Percentiles rank a stretch among this genome's conserved stretches.
Conservation (phyloP, 2,888 invertebrate genomes). For the Nomada lathburiana region DNA sequence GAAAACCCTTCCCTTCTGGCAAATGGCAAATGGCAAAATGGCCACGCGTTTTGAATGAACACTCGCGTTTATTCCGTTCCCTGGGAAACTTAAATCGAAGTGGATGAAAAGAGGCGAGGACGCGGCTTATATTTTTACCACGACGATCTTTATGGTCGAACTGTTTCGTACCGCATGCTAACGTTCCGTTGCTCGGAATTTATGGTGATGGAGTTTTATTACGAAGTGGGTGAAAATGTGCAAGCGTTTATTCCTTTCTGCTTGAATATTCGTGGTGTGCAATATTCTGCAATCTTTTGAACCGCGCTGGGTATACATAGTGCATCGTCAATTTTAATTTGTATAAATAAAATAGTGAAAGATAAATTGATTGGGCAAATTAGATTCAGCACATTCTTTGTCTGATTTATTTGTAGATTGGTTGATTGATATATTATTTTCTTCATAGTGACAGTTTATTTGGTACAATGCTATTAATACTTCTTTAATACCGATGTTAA, state of each 20-base stretch:
- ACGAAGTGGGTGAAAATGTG: neutral
- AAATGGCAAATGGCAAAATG: neutral
- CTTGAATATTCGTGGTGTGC: neutral
- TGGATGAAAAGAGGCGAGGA: neutral
- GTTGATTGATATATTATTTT: too few species aligned
- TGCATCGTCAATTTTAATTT: too few species aligned
- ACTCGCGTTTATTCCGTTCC: neutral
- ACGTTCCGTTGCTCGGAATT: neutral
- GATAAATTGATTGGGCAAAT: too few species aligned
- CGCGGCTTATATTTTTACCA: neutral
- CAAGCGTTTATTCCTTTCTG: neutral
- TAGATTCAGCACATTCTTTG: too few species aligned
- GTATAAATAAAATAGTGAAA: too few species aligned
- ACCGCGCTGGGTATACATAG: too few species aligned
- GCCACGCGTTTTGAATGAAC: neutral
- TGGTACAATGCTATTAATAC: neutral
- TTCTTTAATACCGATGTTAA: too few species aligned
- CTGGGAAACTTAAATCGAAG: neutral
- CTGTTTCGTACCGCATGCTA: neutral
- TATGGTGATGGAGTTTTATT: neutral
- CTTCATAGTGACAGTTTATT: neutral
- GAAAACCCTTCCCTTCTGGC: neutral
- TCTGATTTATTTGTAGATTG: too few species aligned
- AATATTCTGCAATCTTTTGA: neutral
- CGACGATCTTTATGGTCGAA: constrained; percentile 1